These are phyloP conservation scores for Chloroclysta siterata DNA, from an alignment of 2,888 invertebrate species.

Conservation along the genomic window DNA sequence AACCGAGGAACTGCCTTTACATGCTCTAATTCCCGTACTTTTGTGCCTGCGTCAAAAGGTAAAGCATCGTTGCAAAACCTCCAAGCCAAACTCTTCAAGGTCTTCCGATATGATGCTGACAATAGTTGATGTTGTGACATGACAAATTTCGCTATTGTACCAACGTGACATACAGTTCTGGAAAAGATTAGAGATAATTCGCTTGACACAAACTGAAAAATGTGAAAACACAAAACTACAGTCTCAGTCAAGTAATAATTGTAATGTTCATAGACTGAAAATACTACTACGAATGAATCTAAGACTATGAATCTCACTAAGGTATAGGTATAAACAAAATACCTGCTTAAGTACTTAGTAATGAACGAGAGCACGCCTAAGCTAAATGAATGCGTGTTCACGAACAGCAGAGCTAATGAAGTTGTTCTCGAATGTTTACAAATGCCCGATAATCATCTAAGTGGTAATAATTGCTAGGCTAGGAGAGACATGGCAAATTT, in stretches of 20 bases:
- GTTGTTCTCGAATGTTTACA: conserved; percentile 3
- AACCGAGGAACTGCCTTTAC: conserved; percentile 18
- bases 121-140: conserved; percentile 54
- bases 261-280: too few relatives aligned
- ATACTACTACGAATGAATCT: too few relatives aligned
- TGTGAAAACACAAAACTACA: too few relatives aligned
- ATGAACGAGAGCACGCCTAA: too few relatives aligned
- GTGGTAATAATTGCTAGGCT: not conserved
- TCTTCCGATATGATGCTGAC: conserved; percentile 56
- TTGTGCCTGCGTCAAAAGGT: conserved; percentile 9
- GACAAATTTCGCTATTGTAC: conserved; percentile 47
- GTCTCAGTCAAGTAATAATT: too few relatives aligned
- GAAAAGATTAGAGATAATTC: conserved; percentile 30
- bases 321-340: too few relatives aligned
- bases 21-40: conserved; percentile 20
- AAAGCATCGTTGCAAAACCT: conserved; percentile 17
- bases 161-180: conserved; percentile 43
- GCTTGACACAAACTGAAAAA: not conserved
- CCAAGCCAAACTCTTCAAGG: conserved; percentile 44
- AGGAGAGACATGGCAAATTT: not conserved
- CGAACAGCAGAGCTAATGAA: conserved; percentile 1
- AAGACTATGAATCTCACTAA: too few relatives aligned
- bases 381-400: not conserved
- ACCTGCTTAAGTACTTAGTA: too few relatives aligned
- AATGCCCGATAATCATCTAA: not conserved